Base-by-base conservation (phyloP, 2,113 vertebrate genomes). In the Nanorana parkeri region DNA sequence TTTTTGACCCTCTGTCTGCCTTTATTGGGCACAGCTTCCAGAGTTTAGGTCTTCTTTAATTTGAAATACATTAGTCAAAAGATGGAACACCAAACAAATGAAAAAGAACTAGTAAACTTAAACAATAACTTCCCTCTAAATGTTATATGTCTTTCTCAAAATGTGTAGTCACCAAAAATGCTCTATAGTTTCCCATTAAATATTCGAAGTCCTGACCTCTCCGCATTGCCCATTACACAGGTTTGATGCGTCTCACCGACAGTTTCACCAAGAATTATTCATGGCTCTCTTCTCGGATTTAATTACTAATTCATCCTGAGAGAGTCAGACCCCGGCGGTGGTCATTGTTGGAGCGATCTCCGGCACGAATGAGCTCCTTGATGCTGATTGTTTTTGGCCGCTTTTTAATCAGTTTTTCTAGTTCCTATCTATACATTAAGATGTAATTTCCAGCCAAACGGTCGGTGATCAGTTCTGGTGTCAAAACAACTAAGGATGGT, bases 331-430 rank as follows among this genome's bases (percentile, higher is more conserved):
- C 16, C 69, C 54, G 52, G 55, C 51, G 17, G 51, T 28, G 51
- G 24, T 56, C 69, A 73, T 19, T 56, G 52, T 52, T n/a, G 52
- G 23, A 11, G 16, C 26, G 68, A 54, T 3, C 23, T 54, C 47
- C 16, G 3, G 20, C 20, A 56, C 3, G 15, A 54, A 17, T 72
- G 51, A 73, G 26, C 17, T 29, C 55, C 26, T 67, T 67, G 76
- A 78, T 55, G 20, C 26, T 67, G 63, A 78, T 67, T 78, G 76
- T 29, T 67, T 23, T 78, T 67, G 64, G 24, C 63, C 52, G 51
- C 47, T 55, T 67, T 78, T 78, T 78, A 78, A 78, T 78, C 76
- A 65, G 64, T 78, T 66, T 54, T 78, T 67, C 61, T 54, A 52
- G 23, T 28, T 36, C 28, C 63, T 73, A 28, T 58, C 71, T 58